Evolutionary conservation across 2,888 invertebrate species (phyloP).

Genomic region (Frankliniella intonsa): DNA sequence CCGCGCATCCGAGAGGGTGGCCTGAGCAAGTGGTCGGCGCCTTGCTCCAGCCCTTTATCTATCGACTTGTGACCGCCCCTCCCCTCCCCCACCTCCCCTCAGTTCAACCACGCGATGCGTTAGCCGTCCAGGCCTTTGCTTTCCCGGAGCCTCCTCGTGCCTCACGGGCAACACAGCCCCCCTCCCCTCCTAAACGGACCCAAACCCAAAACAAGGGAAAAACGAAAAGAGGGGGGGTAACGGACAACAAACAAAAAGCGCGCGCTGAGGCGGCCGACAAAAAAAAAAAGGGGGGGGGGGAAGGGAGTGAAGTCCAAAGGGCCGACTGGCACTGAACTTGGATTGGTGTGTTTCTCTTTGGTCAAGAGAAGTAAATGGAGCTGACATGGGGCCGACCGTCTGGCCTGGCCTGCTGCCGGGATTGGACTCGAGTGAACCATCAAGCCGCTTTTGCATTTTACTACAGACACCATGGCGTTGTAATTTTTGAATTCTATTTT

Average conservation of each 20-base stretch:
- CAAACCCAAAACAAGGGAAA: conserved; percentile 20
- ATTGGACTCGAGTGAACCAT: too few species aligned
- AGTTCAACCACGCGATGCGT: not conserved
- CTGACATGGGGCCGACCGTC: not conserved
- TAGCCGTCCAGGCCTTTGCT: not conserved
- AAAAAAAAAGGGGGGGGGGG: not conserved
- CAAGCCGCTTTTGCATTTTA: too few species aligned
- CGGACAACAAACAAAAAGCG: not conserved
- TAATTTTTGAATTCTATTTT: too few species aligned
- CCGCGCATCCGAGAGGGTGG: too few species aligned
- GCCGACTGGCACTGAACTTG: conserved; percentile 1
- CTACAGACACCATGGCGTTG: too few species aligned
- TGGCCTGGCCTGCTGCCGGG: too few species aligned
- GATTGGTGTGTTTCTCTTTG: conserved; percentile 26
- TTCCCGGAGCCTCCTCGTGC: not conserved
- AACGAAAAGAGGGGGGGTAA: not conserved
- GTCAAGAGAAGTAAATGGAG: conserved; percentile 25
- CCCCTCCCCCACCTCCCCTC: too few species aligned
- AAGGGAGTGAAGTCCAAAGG: not conserved
- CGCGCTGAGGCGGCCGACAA: not conserved
- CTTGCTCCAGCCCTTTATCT: too few species aligned
- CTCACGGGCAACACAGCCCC: not conserved
- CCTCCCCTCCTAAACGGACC: not conserved
- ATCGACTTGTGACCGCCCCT: too few species aligned
- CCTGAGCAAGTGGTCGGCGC: too few species aligned